A percentile compares a stretch with the other conserved stretches of the same genome.
Conservation (phyloP, 1,140 invertebrate species). For the Leguminivora glycinivorella region DNA sequence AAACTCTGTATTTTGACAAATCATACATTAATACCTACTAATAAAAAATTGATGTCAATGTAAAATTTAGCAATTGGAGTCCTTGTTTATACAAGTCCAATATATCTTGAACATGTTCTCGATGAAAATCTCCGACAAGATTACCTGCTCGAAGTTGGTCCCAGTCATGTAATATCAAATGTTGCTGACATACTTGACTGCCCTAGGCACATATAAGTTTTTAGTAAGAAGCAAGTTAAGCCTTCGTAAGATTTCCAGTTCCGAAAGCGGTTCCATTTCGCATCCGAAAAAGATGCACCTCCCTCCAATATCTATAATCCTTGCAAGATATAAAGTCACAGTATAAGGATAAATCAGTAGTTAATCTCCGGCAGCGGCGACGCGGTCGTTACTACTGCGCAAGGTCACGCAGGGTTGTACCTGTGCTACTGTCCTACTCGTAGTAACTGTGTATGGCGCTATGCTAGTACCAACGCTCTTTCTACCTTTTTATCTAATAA, state of each 20-base stretch:
- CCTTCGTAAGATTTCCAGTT: background rate
- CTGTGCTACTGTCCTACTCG: no score
- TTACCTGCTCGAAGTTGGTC: background rate
- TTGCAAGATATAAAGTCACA: no score
- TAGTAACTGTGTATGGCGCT: no score
- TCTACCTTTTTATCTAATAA: no score
- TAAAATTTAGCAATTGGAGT: background rate
- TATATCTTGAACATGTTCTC: background rate
- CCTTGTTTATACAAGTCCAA: background rate
- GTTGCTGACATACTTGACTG: background rate
- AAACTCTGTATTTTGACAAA: background rate
- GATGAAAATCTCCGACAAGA: background rate
- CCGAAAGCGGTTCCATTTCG: background rate
- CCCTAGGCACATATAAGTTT: background rate
- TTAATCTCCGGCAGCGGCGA: no score
- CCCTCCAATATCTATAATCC: background rate
- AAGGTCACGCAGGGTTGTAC: no score
- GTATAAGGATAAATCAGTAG: no score
- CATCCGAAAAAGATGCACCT: background rate
- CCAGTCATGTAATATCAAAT: constrained; percentile 1
- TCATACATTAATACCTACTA: background rate
- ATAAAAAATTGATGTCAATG: background rate
- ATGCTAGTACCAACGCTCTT: no score
- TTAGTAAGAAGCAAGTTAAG: constrained; percentile 1
- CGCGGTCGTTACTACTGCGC: no score